Evolutionary conservation across 2,113 vertebrate genomes (phyloP).

Genomic region (Strigops habroptila): DNA sequence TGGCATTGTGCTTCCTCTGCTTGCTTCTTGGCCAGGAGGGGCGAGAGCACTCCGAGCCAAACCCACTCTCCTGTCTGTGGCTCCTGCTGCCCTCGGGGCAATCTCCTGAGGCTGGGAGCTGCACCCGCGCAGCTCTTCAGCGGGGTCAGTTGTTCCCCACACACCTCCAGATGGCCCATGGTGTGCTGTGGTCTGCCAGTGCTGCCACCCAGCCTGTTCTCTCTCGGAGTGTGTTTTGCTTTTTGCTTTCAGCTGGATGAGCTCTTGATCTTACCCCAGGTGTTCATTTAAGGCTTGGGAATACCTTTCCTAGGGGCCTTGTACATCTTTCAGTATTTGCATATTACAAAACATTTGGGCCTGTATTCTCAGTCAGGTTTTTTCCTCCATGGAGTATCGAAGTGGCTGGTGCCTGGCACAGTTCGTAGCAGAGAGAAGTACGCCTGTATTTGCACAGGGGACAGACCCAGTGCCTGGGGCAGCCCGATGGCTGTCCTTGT

Average conservation of each 20-base stretch:
- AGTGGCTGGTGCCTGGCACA: background rate
- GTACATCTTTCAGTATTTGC: background rate
- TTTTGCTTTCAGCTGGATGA: background rate
- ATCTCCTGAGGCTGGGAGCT: background rate
- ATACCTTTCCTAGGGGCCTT: background rate
- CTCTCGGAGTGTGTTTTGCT: background rate
- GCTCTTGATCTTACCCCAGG: background rate
- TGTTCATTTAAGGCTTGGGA: background rate
- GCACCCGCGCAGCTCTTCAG: fast-evolving
- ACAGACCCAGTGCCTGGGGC: background rate
- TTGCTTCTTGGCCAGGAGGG: background rate
- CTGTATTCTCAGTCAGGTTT: background rate
- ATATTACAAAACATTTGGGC: background rate
- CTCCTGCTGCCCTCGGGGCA: background rate
- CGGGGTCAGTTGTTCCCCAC: fast-evolving
- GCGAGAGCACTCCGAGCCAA: background rate
- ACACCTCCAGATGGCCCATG: fast-evolving
- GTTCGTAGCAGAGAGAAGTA: background rate
- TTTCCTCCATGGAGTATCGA: background rate
- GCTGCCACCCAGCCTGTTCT: background rate
- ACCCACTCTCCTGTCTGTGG: background rate
- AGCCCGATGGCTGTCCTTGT: background rate
- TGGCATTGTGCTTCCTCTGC: conserved; percentile 28
- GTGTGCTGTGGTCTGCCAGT: background rate
- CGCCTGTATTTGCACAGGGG: background rate